Percentiles rank a stretch among this genome's conserved stretches.
phyloP scores from a whole-genome alignment of 2,888 invertebrate species.

The Aphrophora alni region DNA sequence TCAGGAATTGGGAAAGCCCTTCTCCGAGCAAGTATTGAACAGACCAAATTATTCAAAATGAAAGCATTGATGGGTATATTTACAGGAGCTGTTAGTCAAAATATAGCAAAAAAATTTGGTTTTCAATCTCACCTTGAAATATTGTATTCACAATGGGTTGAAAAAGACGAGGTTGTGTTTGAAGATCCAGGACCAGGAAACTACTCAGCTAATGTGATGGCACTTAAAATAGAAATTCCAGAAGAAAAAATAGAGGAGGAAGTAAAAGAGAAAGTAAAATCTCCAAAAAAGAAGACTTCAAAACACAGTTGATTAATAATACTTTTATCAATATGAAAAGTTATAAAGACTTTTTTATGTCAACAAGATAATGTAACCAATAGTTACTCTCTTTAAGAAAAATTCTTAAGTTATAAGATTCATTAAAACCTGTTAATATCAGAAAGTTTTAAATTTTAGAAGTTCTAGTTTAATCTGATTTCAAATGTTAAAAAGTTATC shows the following conservation, averaged over 20 bases:
- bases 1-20: slow-evolving; percentile 29
- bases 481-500: no score
- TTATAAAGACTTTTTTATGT: no score
- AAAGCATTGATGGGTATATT: slow-evolving; percentile 21
- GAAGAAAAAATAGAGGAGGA: neutral
- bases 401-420: no score
- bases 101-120: slow-evolving; percentile 47
- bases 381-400: no score
- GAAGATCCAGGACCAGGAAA: slow-evolving; percentile 62
- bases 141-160: slow-evolving; percentile 58
- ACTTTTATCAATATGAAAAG: no score
- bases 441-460: no score
- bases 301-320: no score
- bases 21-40: slow-evolving; percentile 12
- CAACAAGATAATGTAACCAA: no score
- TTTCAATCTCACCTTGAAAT: slow-evolving; percentile 55
- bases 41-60: slow-evolving; percentile 24
- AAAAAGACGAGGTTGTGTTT: slow-evolving; percentile 58
- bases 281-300: no score
- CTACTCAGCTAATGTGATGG: slow-evolving; percentile 54
- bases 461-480: no score
- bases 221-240: neutral
- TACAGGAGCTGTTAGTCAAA: slow-evolving; percentile 46
- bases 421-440: no score
- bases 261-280: neutral